These are phyloP conservation scores for Lycophotia porphyrea DNA, from an alignment of 2,888 invertebrate species.

Conservation along the genomic window DNA sequence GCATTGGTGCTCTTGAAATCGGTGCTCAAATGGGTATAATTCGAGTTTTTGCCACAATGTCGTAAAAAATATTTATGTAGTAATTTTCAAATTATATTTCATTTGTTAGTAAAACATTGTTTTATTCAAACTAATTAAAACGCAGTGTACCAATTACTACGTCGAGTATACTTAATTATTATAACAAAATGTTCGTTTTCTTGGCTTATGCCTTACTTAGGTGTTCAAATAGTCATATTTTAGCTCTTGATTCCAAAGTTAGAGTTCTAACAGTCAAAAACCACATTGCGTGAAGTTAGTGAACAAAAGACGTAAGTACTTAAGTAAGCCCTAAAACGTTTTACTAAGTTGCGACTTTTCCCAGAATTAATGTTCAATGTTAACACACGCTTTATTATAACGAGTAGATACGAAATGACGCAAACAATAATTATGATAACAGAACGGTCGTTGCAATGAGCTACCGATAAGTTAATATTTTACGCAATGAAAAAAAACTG, in stretches of 20 bases:
- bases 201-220: too few relatives aligned
- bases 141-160: too few relatives aligned
- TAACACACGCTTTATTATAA: slow-evolving; percentile 40
- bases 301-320: not conserved
- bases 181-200: too few relatives aligned
- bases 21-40: too few relatives aligned
- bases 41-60: too few relatives aligned
- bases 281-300: not conserved
- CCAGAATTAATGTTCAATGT: slow-evolving; percentile 13
- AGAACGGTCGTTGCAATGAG: slow-evolving; percentile 6
- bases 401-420: slow-evolving; percentile 33
- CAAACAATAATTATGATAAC: slow-evolving; percentile 34
- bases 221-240: not conserved
- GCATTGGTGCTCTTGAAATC: too few relatives aligned
- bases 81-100: too few relatives aligned
- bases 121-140: too few relatives aligned
- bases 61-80: too few relatives aligned
- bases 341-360: not conserved
- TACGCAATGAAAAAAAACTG: slow-evolving; percentile 12
- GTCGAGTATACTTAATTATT: too few relatives aligned
- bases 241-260: not conserved
- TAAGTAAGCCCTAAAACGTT: not conserved
- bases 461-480: slow-evolving; percentile 36
- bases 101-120: too few relatives aligned
- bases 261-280: not conserved